Evolutionary conservation across 2,888 invertebrate species (phyloP), one percentile per base, ranked within the genome.

Genomic region (Venusia cambrica): DNA sequence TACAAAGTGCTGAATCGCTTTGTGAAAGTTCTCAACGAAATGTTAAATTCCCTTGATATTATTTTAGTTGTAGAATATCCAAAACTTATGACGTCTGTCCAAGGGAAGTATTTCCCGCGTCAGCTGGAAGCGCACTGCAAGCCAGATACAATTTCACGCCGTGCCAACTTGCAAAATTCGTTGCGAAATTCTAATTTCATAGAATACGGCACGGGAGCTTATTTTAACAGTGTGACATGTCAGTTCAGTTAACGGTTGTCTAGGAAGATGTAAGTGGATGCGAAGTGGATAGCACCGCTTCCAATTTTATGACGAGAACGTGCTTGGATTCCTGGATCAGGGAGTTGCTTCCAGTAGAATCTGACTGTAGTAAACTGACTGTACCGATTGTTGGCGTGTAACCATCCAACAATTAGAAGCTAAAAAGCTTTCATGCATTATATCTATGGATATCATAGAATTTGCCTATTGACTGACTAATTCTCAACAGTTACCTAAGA

Each of bases 101-200:
- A 57, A 64, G 64, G 65, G 66, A 73, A 70, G 74, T 70, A 73
- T 73, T 60, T 62, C 71, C n/a, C 58, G 70, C 73, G 73, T 77
- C 78, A 83, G 79, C 77, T 71, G 71, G 77, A 67, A 71, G 73
- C 62, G 56, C 67, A 61, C 62, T 66, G 75, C 73, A 67, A 71
- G 73, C 73, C 66, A 72, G 81, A 76, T 73, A 81, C 80, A 84
- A 85, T 85, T 84, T 84, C 84, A 84, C 81, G 84, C 72, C 69
- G 74, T 70, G 80, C 77, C 74, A 79, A 78, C 76, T 81, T 77
- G 77, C 75, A 67, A 72, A 81, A 78, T 75, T 73, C 66, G 71
- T 75, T 73, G 73, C 61, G 67, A 67, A 72, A 73, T 78, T 78
- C 73, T 73, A 78, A 79, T 79, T 81, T 78, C 71, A 75, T 73